phyloP scores from a whole-genome alignment of 2,797 vertebrate species.

The Emydoidea blandingii region DNA sequence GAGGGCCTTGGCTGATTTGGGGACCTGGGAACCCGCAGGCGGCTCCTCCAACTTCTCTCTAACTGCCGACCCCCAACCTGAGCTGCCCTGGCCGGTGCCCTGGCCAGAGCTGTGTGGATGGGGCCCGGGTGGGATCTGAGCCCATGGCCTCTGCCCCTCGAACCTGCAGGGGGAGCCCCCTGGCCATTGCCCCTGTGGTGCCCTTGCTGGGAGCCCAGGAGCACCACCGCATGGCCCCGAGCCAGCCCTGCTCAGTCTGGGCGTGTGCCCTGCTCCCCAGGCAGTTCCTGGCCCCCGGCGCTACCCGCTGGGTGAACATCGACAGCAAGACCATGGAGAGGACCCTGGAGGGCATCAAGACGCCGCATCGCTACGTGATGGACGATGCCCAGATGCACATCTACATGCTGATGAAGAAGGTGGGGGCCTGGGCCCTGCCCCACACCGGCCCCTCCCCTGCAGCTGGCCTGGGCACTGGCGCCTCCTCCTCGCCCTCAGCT shows the following conservation, averaged over 20 bases:
- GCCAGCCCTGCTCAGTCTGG: neutral
- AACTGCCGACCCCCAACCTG: neutral
- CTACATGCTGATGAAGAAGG: conserved; percentile 99
- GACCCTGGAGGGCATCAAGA: conserved; percentile 88
- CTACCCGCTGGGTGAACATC: conserved; percentile 93
- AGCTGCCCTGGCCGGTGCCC: neutral
- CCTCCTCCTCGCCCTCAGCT: neutral
- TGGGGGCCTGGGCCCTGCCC: conserved; percentile 50
- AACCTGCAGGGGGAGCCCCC: neutral
- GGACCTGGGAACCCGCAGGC: neutral
- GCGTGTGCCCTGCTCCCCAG: conserved; percentile 45
- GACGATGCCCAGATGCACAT: conserved; percentile 95
- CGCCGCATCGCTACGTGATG: conserved; percentile 91
- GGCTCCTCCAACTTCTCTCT: neutral
- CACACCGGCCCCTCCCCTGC: neutral
- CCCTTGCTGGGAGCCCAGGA: neutral
- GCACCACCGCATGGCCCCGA: too few relatives aligned
- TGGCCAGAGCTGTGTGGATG: neutral
- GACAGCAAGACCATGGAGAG: conserved; percentile 95
- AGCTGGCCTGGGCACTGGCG: neutral
- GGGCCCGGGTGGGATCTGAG: neutral
- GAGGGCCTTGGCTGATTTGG: neutral
- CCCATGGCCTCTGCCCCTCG: neutral
- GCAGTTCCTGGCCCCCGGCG: conserved; percentile 92
- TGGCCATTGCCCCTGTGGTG: neutral